A percentile compares a stretch with the other conserved stretches of the same genome.
Conservation (phyloP, 2,888 invertebrate genomes). For the Ethmia dodecea region DNA sequence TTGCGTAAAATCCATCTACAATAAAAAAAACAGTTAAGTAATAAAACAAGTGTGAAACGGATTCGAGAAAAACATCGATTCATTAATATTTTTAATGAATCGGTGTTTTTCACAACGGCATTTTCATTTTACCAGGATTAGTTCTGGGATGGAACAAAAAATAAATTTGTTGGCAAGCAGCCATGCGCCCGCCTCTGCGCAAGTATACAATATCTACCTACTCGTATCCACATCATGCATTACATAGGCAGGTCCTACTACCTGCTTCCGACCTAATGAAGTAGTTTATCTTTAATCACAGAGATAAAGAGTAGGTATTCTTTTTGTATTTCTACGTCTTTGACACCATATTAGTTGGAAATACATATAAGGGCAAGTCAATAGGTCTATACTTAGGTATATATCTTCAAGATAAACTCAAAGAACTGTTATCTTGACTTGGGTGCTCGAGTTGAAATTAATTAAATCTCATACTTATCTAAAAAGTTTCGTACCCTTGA, state of each 20-base stretch:
- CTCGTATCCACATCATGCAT: background rate
- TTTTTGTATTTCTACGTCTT: too few relatives aligned
- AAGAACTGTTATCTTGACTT: conserved; percentile 31
- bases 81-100: too few relatives aligned
- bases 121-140: conserved; percentile 32
- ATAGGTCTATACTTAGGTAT: conserved; percentile 32
- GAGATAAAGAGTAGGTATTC: too few relatives aligned
- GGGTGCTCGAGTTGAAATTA: conserved; percentile 40
- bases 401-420: conserved; percentile 32
- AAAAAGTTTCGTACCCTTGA: conserved; percentile 30
- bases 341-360: too few relatives aligned
- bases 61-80: too few relatives aligned
- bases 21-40: too few relatives aligned
- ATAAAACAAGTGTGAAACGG: too few relatives aligned
- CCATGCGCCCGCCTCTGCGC: conserved; percentile 22
- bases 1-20: too few relatives aligned
- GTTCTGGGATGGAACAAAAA: conserved; percentile 35
- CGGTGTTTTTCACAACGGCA: too few relatives aligned
- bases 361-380: too few relatives aligned
- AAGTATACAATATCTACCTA: background rate
- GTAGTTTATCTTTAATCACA: too few relatives aligned
- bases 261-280: too few relatives aligned
- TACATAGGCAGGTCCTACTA: background rate
- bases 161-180: conserved; percentile 48
- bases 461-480: conserved; percentile 48